Base-by-base conservation (phyloP, 2,113 vertebrate species). In the Oncorhynchus mykiss region DNA sequence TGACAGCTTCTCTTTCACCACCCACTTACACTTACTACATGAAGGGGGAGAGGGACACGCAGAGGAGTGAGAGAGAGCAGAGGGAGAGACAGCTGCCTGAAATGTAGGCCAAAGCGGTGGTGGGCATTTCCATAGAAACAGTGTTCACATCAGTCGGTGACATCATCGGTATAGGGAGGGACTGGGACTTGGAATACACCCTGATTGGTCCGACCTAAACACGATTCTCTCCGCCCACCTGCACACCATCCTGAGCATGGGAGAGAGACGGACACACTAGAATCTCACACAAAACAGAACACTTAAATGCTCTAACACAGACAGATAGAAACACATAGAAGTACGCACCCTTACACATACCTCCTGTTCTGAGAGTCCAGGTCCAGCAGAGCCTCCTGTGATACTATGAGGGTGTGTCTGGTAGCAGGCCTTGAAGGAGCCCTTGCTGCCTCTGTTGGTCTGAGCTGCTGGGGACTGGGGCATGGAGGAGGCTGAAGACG, bases 181-280 rank as follows among this genome's bases (percentile, higher is more conserved):
- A 3, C 0, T 65, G 72, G 20, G 57, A 4, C 7, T 16, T 73
- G 77, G 81, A 82, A 81, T 65, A 24, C 39, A 9, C 84, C 84
- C 59, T 78, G 83, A 88, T 90, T 88, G 87, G 88, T 72, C 89
- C 80, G 80, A 88, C 84, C 92, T 95, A 98, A 87, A 97, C 95
- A 62, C 95, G 95, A 91, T 97, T 98, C 88, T 99, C 97, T 88
- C 95, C 96, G 7, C 96, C 96, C 89, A 99, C 94, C 96, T 93
- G 71, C 95, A 93, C 80, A 95, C 87, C 69, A 94, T 90, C 93
- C 97, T 98, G 90, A 14, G 74, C 65, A 74, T 31, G 81, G 75
- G 70, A 67, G 70, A 77, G 2, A 64, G 80, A 27, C 25, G 16
- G 16, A 48, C 20, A 1, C 5, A 3, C 45, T 6, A 12, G 4